phyloP scores from a whole-genome alignment of 2,888 invertebrate genomes.

The Parnassius orleans region DNA sequence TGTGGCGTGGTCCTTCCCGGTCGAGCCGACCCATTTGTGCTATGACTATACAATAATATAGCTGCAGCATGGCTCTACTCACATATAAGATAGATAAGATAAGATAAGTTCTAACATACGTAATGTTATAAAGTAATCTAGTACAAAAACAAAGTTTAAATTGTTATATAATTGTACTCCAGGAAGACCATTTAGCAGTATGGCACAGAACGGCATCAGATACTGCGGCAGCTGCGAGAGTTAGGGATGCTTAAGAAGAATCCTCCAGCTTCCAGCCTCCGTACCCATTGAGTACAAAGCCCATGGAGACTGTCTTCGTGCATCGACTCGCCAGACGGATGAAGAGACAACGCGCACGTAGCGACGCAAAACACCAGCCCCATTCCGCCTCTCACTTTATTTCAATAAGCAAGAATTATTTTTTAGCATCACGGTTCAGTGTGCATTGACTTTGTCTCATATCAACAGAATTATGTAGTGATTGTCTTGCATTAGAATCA shows the following conservation, averaged over 20 bases:
- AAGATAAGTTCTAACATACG: too few species aligned
- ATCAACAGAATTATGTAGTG: background rate
- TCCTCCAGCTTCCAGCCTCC: slow-evolving; percentile 95
- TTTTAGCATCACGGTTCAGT: background rate
- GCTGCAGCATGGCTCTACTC: too few species aligned
- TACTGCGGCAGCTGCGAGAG: slow-evolving; percentile 91
- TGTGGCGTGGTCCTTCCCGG: too few species aligned
- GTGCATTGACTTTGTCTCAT: background rate
- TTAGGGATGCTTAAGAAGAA: slow-evolving; percentile 96
- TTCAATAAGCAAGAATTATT: slow-evolving; percentile 8
- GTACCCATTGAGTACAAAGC: slow-evolving; percentile 96
- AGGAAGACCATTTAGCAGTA: slow-evolving; percentile 97
- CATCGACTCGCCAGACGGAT: slow-evolving; percentile 32
- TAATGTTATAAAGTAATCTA: background rate
- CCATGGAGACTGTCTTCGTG: slow-evolving; percentile 58
- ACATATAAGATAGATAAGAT: too few species aligned
- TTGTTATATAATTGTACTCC: slow-evolving; percentile 14
- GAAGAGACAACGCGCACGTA: slow-evolving; percentile 25
- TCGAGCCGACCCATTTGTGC: too few species aligned
- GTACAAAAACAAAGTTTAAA: background rate
- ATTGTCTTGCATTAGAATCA: too few species aligned
- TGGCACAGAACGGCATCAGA: slow-evolving; percentile 98
- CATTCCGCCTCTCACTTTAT: slow-evolving; percentile 31
- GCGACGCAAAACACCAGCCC: slow-evolving; percentile 26
- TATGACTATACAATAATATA: too few species aligned